Conservation (phyloP, 2,113 vertebrate species). For the Taurulus bubalis region DNA sequence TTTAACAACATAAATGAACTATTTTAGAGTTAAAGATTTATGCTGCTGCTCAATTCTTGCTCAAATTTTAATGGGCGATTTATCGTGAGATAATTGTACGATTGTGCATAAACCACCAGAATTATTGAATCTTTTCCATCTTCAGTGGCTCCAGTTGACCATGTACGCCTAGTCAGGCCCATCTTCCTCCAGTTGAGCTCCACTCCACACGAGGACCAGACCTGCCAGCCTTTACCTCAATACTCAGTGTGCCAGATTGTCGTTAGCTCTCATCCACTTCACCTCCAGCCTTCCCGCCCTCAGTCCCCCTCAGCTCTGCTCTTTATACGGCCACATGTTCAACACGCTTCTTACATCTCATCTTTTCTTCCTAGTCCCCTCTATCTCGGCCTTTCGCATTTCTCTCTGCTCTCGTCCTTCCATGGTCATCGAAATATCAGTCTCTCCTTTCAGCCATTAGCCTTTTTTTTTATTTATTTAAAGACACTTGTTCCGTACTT, state of each 20-base stretch:
- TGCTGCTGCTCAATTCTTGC: too few species aligned
- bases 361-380: constrained; percentile 4
- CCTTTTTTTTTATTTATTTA: constrained; percentile 14
- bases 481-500: constrained; percentile 44
- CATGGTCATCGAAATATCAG: constrained; percentile 36
- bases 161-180: constrained; percentile 89
- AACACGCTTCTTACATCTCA: constrained; percentile 12
- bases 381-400: constrained; percentile 38
- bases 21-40: too few species aligned
- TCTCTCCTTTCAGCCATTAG: constrained; percentile 45
- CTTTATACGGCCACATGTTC: constrained; percentile 17
- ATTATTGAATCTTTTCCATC: background rate
- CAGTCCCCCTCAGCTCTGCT: background rate
- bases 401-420: constrained; percentile 28
- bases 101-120: too few species aligned
- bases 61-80: too few species aligned
- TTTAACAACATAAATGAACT: too few species aligned
- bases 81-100: too few species aligned
- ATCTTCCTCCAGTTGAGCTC: constrained; percentile 66
- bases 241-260: constrained; percentile 67
- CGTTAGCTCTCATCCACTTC: constrained; percentile 56
- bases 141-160: constrained; percentile 97
- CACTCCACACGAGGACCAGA: constrained; percentile 75
- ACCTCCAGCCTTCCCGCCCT: constrained; percentile 23
- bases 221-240: constrained; percentile 84